Conservation (phyloP, 2,113 vertebrate species). For the Sterrhoptilus dennistouni region DNA sequence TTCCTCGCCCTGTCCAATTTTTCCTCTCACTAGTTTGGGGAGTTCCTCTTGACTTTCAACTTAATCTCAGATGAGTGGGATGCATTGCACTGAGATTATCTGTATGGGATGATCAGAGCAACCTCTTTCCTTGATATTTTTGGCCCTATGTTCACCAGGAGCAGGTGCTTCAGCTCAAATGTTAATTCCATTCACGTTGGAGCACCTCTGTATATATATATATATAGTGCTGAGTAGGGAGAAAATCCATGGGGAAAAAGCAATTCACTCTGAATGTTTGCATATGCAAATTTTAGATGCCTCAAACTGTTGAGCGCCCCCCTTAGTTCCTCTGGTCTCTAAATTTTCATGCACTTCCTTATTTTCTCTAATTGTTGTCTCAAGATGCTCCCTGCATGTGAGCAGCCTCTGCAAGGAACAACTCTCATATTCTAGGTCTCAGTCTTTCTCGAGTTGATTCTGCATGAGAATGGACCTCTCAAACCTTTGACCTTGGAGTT, state of each 20-base stretch:
- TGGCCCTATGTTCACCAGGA: not conserved
- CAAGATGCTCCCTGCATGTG: constrained; percentile 64
- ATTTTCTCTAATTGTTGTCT: constrained; percentile 46
- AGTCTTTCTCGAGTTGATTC: constrained; percentile 24
- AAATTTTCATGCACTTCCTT: constrained; percentile 39
- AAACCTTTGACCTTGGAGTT: constrained; percentile 34
- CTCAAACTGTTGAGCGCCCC: constrained; percentile 18
- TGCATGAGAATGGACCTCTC: constrained; percentile 60
- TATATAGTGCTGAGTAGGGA: not conserved
- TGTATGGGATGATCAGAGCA: not conserved
- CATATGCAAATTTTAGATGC: constrained; percentile 39
- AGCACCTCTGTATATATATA: not conserved
- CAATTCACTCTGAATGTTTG: constrained; percentile 52
- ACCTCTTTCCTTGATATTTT: not conserved
- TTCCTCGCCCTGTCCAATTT: not conserved
- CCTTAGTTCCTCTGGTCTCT: constrained; percentile 17
- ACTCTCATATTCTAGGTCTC: constrained; percentile 67
- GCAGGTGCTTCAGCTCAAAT: not conserved
- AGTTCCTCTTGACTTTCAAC: not conserved
- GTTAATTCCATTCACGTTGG: not conserved
- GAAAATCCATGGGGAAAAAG: constrained; percentile 66
- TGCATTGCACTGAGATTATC: not conserved
- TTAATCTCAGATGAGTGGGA: not conserved
- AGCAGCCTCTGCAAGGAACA: constrained; percentile 65
- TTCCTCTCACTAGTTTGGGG: not conserved